Evolutionary conservation across 2,113 vertebrate species (phyloP), one percentile per base, ranked within the genome.

Genomic region (Rhodinocichla rosea): DNA sequence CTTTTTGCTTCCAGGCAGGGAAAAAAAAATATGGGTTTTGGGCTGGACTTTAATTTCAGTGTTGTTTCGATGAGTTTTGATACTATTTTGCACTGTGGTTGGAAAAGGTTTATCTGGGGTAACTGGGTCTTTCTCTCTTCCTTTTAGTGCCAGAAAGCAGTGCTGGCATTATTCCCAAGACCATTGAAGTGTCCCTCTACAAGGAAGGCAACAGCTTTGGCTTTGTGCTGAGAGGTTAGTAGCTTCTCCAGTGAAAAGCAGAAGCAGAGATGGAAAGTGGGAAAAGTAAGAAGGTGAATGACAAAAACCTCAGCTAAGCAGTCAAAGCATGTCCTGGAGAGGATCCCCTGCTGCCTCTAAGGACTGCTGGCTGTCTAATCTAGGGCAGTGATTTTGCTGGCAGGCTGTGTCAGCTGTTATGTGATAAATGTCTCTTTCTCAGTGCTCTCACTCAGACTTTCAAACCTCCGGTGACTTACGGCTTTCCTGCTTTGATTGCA

Each of bases 151-250:
- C 99, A 9, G 99, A 98, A 85, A 99, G 98, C 95, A 98, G 97
- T 26, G 98, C 98, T 39, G 99, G 98, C 89, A 97, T 99, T 93
- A 95, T 99, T 96, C 98, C 99, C 70, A 99, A 99, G 98, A 99
- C 98, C 13, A 98, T 99, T 17, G 99, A 99, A 28, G 98, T 99
- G 96, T 98, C 98, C 62, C 97, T 99, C 86, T 98, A 98, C 97
- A 99, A 99, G 96, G 99, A 99, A 95, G 99, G 99, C 82, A 99
- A 98, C 97, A 99, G 99, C 97, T 99, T 99, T 94, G 99, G 99
- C 53, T 99, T 99, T 5, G 99, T 99, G 83, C 97, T 99, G 94
- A 98, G 99, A 99, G 99, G 99, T 99, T 91, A 98, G 98, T 97
- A 64, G 37, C 47, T 91, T 84, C 71, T 87, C 28, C 12, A 30